phyloP scores from a whole-genome alignment of 2,113 vertebrate species.

The Diadophis punctatus region DNA sequence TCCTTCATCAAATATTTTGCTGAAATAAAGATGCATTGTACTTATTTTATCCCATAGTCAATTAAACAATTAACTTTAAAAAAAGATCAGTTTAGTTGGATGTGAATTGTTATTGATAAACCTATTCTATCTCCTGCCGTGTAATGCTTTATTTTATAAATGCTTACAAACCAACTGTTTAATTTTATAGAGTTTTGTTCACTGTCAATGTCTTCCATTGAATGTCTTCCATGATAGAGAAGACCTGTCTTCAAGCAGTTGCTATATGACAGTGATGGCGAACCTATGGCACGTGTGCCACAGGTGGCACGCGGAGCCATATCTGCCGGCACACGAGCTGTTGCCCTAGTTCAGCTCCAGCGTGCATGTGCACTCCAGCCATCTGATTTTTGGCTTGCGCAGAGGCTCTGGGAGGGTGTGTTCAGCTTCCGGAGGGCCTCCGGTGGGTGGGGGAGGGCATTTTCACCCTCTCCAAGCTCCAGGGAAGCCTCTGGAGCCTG shows the following conservation, averaged over 20 bases:
- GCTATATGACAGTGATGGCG: too few species aligned
- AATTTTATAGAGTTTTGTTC: not conserved
- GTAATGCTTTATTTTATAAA: not conserved
- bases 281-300: too few species aligned
- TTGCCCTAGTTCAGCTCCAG: too few species aligned
- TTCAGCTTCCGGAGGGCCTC: too few species aligned
- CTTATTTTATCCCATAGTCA: not conserved
- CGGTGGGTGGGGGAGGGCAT: too few species aligned
- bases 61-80: not conserved
- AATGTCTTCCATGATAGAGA: not conserved
- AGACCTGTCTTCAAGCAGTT: not conserved
- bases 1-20: not conserved
- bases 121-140: not conserved
- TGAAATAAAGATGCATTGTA: not conserved
- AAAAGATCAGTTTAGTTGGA: not conserved
- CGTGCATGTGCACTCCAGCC: too few species aligned
- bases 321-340: too few species aligned
- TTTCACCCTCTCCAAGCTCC: too few species aligned
- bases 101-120: not conserved
- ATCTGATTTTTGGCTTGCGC: too few species aligned
- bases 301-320: too few species aligned
- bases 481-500: too few species aligned
- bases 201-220: not conserved
- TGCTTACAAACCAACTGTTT: not conserved
- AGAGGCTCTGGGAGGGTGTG: too few species aligned